Base-by-base conservation (phyloP, 2,113 vertebrate genomes). In the Tachuris rubrigastra region DNA sequence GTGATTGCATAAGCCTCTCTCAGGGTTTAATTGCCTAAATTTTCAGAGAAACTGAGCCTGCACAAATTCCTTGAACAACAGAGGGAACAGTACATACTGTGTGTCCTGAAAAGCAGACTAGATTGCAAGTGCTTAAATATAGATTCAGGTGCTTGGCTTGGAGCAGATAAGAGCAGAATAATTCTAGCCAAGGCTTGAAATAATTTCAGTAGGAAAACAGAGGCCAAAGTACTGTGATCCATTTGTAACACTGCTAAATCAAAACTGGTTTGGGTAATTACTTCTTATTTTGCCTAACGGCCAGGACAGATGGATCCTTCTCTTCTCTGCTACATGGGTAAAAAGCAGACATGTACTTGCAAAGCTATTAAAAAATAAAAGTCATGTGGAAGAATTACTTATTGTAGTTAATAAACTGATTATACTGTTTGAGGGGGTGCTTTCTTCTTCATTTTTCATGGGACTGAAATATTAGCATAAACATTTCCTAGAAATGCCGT, bases 341-440 rank as follows among this genome's bases (percentile, higher is more conserved):
- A 85, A 94, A 95, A 86, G 46, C 67, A 83, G 80, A 58, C 30
- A 49, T 25, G 33, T 73, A 77, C 74, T 77, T 78, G 44, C 94
- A 93, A 94, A 91, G 69, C 71, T 60, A 94, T 95, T 91, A 90
- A 72, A 85, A 91, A 77, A 85, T 67, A 67, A 92, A 88, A 89
- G 42, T 42, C 21, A 69, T 33, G 11, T 91, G 75, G 59, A 88
- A 84, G 53, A 93, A 68, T 3, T 2, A 85, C 28, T 46, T 92
- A 62, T 71, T 67, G n/a, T n/a, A 28, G 18, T 72, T 93, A 93
- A 95, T 88, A 66, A 73, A 72, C 18, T 67, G 81, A 72, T 58
- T 59, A 79, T 5, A 58, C n/a, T 23, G 50, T 63, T 94, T 87
- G 52, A 87, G 67, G 50, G 59, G 44, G 20, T 80, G 42, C 35